Percentiles rank a stretch among this genome's conserved stretches.
These are phyloP conservation scores for Brachylomia viminalis DNA, from an alignment of 2,888 invertebrate genomes.

Conservation along the genomic window DNA sequence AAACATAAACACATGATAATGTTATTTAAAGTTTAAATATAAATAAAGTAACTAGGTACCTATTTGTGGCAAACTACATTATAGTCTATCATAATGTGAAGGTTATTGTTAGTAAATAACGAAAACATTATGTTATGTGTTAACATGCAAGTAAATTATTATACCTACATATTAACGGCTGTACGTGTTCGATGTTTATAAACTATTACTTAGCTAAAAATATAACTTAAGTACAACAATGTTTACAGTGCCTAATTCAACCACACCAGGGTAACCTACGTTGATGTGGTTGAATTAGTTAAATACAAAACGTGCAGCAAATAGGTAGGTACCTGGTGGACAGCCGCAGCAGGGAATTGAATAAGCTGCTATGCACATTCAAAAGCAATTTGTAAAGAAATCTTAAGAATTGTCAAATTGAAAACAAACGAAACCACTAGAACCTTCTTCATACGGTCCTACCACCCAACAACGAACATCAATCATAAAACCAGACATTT, in stretches of 20 bases:
- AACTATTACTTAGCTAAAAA: no score
- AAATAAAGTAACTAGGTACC: slow-evolving; percentile 2
- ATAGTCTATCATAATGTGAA: slow-evolving; percentile 30
- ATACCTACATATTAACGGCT: not conserved
- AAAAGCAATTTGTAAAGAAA: not conserved
- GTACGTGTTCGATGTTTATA: not conserved
- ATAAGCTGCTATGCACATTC: not conserved
- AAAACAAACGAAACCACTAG: not conserved
- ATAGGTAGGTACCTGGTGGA: no score
- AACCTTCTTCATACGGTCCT: not conserved
- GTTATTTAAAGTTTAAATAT: slow-evolving; percentile 2
- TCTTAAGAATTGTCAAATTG: not conserved
- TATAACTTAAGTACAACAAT: no score
- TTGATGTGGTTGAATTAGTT: no score
- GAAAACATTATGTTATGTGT: slow-evolving; percentile 3
- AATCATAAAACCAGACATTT: slow-evolving; percentile 45
- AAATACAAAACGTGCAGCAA: not conserved
- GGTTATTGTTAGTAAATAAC: slow-evolving; percentile 20
- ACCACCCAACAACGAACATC: slow-evolving; percentile 24
- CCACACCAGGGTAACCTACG: not conserved
- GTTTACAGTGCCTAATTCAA: not conserved
- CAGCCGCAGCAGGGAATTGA: not conserved
- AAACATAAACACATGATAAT: slow-evolving; percentile 3
- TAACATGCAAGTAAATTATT: slow-evolving; percentile 7
- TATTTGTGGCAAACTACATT: slow-evolving; percentile 2